Base-by-base conservation (phyloP, 2,888 invertebrate genomes). In the Pyrrhosoma nymphula region DNA sequence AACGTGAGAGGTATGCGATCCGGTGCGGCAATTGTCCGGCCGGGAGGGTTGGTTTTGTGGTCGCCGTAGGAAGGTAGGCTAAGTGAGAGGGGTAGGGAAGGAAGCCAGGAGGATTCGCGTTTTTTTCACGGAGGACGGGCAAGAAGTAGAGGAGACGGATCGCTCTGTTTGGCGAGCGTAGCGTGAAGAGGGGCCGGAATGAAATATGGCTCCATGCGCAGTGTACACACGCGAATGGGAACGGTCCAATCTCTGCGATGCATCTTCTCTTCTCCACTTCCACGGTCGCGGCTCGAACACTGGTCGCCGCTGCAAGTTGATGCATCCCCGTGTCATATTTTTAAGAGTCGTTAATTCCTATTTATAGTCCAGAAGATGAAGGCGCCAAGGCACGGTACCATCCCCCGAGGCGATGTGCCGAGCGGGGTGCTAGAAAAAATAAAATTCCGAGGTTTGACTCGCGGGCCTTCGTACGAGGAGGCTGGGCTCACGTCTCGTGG, bases 321-420 rank as follows among this genome's bases (percentile, higher is more conserved):
- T 93, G 93, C 93, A 93, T 93, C 93, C 69, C 47, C 47, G 63
- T 47, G 93, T 93, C 93, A 93, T 93, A 93, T 63, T 69, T 93
- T 93, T 93, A 93, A 93, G 93, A 69, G 93, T n/a, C 69, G 93
- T 69, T 63, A 69, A 93, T 93, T 63, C 93, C 93, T 93, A 69
- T 93, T 93, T 89, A 89, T 56, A 89, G 89, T 89, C 63, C 93
- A 26, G 47, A n/a, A 47, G 60, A 20, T 63, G 63, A 39, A 35
- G 39, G 91, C 35, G 69, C 12, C 39, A 69, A 47, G 20, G n/a
- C 56, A 60, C 69, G 63, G 69, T 16, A 63, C 82, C 35, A 35
- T 47, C 16, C n/a, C 93, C 93, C 93, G 69, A 69, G 69, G 93
- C 60, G 60, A 47, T 4, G 60, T 20, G 60, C 60, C n/a, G 82